Evolutionary conservation across 2,113 vertebrate species (phyloP), one percentile per base, ranked within the genome.

Genomic region (Gila orcuttii): DNA sequence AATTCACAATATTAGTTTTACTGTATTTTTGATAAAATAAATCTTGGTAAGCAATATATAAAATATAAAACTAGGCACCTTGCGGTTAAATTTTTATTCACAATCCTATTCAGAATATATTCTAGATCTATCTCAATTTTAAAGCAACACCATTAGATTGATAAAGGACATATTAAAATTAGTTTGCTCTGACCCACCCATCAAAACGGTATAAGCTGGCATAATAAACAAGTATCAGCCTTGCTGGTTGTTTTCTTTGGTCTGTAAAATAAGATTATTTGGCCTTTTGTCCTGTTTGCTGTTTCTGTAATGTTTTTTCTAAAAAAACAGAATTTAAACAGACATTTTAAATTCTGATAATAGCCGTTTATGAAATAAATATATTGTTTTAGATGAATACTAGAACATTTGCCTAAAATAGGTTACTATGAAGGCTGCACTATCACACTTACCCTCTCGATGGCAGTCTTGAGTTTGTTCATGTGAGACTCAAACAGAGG

Each of bases 401-500:
- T 55, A 19, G 31, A 36, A 69, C 9, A 3, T 50, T 52, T 52
- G 6, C 3, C 31, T 28, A 42, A 33, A n/a, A 23, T 17, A 25
- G 71, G 10, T 62, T 60, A 47, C 4, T 39, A 33, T 31, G 39
- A 42, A 1, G 7, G 4, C 36, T 9, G 28, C 19, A 28, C 12
- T 59, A 21, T 3, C 4, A 15, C 55, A 17, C 87, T 85, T 62
- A 97, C 96, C 96, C 96, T 96, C 92, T 97, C 96, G 87, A 97
- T 95, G 64, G 96, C 93, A 68, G 93, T 94, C 92, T 97, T 97
- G 87, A 97, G 93, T 87, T 96, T 96, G 93, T 96, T 96, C 95
- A 97, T 95, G 91, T 97, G 96, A 66, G 96, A 96, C 88, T 97
- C 96, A 88, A 97, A 96, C 76, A 97, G 91, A 31, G 96, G 96